phyloP scores from a whole-genome alignment of 2,113 vertebrate species.

The Aepyceros melampus region DNA sequence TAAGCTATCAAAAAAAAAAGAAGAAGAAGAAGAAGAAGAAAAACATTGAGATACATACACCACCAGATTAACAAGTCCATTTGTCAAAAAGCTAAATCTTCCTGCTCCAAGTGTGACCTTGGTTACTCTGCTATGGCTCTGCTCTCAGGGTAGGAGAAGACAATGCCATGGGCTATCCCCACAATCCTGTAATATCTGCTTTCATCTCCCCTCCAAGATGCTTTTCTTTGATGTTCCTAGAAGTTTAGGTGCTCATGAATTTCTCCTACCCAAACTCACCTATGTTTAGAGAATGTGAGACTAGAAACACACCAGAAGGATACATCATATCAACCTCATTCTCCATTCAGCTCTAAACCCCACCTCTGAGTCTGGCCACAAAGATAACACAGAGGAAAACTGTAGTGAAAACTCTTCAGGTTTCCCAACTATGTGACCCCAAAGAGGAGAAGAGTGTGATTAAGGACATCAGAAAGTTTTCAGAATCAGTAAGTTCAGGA shows the following conservation, averaged over 20 bases:
- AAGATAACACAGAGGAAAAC: neutral
- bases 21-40: neutral
- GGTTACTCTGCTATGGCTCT: neutral
- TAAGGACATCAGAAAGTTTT: neutral
- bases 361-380: neutral
- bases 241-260: neutral
- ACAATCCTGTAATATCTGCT: neutral
- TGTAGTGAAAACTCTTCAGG: neutral
- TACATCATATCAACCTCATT: neutral
- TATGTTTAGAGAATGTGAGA: neutral
- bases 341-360: neutral
- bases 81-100: neutral
- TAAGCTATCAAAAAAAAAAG: neutral
- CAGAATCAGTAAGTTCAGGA: neutral
- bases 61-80: neutral
- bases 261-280: neutral
- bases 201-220: neutral
- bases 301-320: neutral
- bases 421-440: neutral
- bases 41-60: neutral
- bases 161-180: neutral
- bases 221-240: neutral
- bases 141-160: neutral
- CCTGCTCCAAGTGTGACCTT: fast-evolving
- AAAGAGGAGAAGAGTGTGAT: neutral